Conservation (phyloP, 2,113 vertebrate species). For the Forbesichthys papilliferus region DNA sequence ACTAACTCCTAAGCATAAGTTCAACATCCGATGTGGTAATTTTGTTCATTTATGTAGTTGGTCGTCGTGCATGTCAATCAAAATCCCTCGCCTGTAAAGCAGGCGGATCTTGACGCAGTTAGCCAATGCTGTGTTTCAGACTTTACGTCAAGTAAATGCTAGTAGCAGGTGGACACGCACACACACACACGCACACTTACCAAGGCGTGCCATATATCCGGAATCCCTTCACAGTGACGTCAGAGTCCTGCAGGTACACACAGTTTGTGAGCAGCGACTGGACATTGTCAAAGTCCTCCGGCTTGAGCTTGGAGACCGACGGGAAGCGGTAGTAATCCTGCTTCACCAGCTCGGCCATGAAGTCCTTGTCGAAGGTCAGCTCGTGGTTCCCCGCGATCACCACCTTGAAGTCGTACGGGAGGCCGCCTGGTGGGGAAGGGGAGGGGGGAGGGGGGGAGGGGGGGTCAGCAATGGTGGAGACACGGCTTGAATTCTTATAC, state of each 20-base stretch:
- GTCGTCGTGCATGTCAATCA: too few relatives aligned
- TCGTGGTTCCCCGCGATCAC: constrained; percentile 99
- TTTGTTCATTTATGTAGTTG: too few relatives aligned
- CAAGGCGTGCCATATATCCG: constrained; percentile 96
- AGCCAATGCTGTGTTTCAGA: too few relatives aligned
- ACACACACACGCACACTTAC: constrained; percentile 75
- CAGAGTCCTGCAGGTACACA: constrained; percentile 99
- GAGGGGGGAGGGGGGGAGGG: neutral
- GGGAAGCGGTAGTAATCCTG: constrained; percentile 99
- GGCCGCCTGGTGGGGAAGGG: constrained; percentile 80
- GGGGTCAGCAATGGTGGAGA: neutral
- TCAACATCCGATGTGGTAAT: too few relatives aligned
- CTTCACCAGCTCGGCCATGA: constrained; percentile 99
- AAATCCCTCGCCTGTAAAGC: too few relatives aligned
- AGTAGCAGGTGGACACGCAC: neutral
- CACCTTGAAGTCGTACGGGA: constrained; percentile 98
- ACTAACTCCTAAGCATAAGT: too few relatives aligned
- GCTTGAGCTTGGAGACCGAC: constrained; percentile 99
- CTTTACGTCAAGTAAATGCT: too few relatives aligned
- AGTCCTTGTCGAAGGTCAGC: constrained; percentile 99
- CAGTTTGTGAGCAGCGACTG: constrained; percentile 98
- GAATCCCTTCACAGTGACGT: constrained; percentile 97
- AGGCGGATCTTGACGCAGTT: too few relatives aligned
- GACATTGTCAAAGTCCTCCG: constrained; percentile 99
- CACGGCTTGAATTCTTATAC: neutral